A percentile compares a stretch with the other conserved stretches of the same genome.
Evolutionary conservation across 2,888 invertebrate genomes (phyloP).

Genomic region (Pedicia rivosa): DNA sequence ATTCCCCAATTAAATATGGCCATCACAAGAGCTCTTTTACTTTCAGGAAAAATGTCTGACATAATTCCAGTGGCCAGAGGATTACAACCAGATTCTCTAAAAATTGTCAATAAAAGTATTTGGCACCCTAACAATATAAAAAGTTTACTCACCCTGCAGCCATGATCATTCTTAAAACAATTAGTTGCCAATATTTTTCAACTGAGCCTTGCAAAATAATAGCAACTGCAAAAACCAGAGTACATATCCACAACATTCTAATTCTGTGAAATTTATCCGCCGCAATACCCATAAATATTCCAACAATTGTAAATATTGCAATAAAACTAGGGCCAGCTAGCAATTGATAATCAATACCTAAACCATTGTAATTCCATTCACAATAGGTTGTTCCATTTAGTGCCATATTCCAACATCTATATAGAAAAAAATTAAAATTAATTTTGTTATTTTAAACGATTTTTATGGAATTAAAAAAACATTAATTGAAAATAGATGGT

Average conservation of each 20-base stretch:
- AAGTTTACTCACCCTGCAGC: constrained; percentile 51
- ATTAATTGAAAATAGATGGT: too few relatives aligned
- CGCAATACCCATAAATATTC: constrained; percentile 66
- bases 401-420: constrained; percentile 45
- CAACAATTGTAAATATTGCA: constrained; percentile 76
- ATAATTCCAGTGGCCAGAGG: constrained; percentile 72
- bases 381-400: constrained; percentile 63
- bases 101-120: constrained; percentile 9
- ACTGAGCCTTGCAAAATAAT: constrained; percentile 76
- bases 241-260: constrained; percentile 56
- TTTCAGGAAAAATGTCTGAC: constrained; percentile 64
- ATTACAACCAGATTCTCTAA: constrained; percentile 71
- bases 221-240: constrained; percentile 64
- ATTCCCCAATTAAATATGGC: constrained; percentile 94
- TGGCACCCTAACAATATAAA: not conserved
- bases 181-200: constrained; percentile 78
- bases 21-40: constrained; percentile 72
- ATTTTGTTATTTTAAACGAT: too few relatives aligned
- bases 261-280: constrained; percentile 69
- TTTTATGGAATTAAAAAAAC: too few relatives aligned
- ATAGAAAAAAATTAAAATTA: constrained; percentile 11
- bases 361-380: constrained; percentile 85
- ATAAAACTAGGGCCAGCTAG: constrained; percentile 88
- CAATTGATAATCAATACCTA: constrained; percentile 83
- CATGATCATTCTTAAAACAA: constrained; percentile 67